Percentiles rank a stretch among this genome's conserved stretches.
phyloP scores from a whole-genome alignment of 1,140 invertebrate species.

The Lycorma delicatula region DNA sequence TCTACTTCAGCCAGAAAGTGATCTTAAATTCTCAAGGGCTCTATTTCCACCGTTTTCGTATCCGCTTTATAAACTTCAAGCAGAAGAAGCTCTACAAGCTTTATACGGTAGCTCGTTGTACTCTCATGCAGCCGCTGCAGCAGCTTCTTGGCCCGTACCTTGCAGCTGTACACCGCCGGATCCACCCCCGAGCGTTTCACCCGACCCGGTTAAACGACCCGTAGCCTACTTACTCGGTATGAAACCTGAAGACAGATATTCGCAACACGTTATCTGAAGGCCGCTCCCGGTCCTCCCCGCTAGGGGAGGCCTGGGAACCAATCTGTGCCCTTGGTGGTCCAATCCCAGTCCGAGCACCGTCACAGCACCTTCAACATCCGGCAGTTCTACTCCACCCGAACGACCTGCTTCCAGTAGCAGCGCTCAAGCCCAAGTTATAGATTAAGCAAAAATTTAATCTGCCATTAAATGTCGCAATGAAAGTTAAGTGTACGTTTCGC shows the following conservation, averaged over 20 bases:
- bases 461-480: too few relatives aligned
- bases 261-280: conserved; percentile 69
- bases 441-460: too few relatives aligned
- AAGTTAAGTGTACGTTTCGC: too few relatives aligned
- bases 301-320: conserved; percentile 31
- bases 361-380: conserved; percentile 22
- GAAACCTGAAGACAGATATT: conserved; percentile 22
- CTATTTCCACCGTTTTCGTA: conserved; percentile 62
- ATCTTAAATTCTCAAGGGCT: conserved; percentile 53
- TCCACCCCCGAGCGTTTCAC: conserved; percentile 36
- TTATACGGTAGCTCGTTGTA: conserved; percentile 48
- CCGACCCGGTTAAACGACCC: conserved; percentile 26
- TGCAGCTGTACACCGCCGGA: conserved; percentile 12
- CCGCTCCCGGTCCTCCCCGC: conserved; percentile 66
- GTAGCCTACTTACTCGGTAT: conserved; percentile 27
- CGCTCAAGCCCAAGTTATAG: not conserved
- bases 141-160: conserved; percentile 39
- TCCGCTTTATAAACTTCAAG: conserved; percentile 56
- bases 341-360: conserved; percentile 21
- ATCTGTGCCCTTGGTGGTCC: conserved; percentile 30
- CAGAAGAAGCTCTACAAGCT: conserved; percentile 44
- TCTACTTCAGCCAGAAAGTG: conserved; percentile 47
- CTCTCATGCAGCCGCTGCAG: conserved; percentile 40
- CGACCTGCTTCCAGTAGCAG: conserved; percentile 1
- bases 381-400: conserved; percentile 17